These are phyloP conservation scores for Coregonus clupeaformis DNA, from an alignment of 2,113 vertebrate genomes.

Conservation along the genomic window DNA sequence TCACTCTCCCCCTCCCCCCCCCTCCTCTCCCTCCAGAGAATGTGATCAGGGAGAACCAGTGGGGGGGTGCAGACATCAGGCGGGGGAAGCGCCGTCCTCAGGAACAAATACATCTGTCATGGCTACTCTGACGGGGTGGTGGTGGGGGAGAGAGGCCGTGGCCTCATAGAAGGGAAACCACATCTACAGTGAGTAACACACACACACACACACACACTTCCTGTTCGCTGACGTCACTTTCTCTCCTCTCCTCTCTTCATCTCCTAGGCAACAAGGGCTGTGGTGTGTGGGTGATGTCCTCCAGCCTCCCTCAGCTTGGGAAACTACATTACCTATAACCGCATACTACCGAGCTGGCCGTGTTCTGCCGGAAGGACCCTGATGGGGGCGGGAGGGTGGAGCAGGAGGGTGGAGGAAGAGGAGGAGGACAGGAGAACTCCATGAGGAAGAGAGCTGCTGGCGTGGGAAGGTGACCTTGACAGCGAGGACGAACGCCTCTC, in stretches of 20 bases:
- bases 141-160: conserved; percentile 84
- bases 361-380: conserved; percentile 85
- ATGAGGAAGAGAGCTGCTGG: conserved; percentile 82
- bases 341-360: conserved; percentile 84
- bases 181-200: conserved; percentile 84
- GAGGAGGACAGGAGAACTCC: conserved; percentile 80
- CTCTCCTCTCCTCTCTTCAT: not conserved
- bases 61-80: conserved; percentile 88
- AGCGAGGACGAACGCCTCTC: conserved; percentile 80
- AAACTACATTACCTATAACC: conserved; percentile 86
- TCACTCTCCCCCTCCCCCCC: too few species aligned
- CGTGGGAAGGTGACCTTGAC: too few species aligned
- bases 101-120: conserved; percentile 87
- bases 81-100: conserved; percentile 82
- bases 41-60: conserved; percentile 88
- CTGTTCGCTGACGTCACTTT: not conserved
- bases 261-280: conserved; percentile 85
- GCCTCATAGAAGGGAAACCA: conserved; percentile 87
- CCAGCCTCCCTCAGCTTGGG: conserved; percentile 83
- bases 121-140: conserved; percentile 88
- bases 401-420: conserved; percentile 63
- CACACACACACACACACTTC: too few species aligned
- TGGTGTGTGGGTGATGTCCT: too few species aligned
- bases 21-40: conserved; percentile 73
- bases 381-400: conserved; percentile 67